A percentile compares a stretch with the other conserved stretches of the same genome.
phyloP scores from a whole-genome alignment of 2,888 invertebrate species.

The Erebia palarica region DNA sequence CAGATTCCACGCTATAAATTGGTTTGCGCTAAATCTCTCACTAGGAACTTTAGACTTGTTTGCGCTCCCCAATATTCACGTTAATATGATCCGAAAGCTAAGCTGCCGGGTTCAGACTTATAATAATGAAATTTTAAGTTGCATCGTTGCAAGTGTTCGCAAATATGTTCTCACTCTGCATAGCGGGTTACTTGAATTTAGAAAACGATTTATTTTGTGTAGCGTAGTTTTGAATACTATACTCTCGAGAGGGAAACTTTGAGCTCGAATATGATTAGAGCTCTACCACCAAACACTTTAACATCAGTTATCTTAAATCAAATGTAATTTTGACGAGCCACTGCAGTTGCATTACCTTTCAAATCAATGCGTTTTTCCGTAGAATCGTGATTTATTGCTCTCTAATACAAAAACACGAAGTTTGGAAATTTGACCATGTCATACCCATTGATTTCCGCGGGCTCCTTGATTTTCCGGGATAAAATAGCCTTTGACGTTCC shows the following conservation, averaged over 20 bases:
- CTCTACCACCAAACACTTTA: too few species aligned
- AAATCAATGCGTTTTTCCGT: too few species aligned
- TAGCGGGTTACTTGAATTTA: not conserved
- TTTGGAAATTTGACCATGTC: too few species aligned
- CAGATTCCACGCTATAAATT: conserved; percentile 3
- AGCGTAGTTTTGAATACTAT: not conserved
- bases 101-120: conserved; percentile 9
- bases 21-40: conserved; percentile 8
- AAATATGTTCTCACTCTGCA: conserved; percentile 8
- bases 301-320: too few species aligned
- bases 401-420: too few species aligned
- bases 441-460: too few species aligned
- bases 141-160: conserved; percentile 7
- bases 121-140: conserved; percentile 17
- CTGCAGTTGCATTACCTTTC: too few species aligned
- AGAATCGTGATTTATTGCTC: too few species aligned
- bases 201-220: not conserved
- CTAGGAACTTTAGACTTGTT: conserved; percentile 17
- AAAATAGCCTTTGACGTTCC: too few species aligned
- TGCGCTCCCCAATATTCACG: conserved; percentile 19
- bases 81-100: conserved; percentile 31
- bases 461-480: too few species aligned
- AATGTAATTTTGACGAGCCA: too few species aligned
- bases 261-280: too few species aligned
- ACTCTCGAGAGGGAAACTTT: not conserved